Base-by-base conservation (phyloP, 37 sponge, comb jelly and placozoan genomes). In the Chondrilla cf. caribensis region DNA sequence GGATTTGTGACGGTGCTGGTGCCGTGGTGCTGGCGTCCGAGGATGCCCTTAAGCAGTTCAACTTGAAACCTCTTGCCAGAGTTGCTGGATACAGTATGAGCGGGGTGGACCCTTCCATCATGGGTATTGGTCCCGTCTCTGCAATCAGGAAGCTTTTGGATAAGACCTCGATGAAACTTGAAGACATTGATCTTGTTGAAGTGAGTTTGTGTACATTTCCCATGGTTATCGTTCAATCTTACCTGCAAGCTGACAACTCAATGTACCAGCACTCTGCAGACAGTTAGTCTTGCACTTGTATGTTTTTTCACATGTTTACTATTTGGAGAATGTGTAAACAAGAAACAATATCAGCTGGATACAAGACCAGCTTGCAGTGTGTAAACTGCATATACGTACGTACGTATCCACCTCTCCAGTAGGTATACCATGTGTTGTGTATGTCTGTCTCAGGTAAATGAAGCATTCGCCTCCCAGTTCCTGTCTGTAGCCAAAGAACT, bases 391-490 rank as follows among this genome's bases (percentile, higher is more conserved):
- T 32, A 32, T 31, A 64, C 14, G 28, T 64, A 31, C 32, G 66
- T 31, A 64, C 38, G 71, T 43, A 79, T 47, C 55, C 26, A 38
- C 38, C 41, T 8, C 40, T n/a, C 9, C 7, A 29, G 41, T 38
- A 6, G 18, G 25, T 39, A 40, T 39, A 35, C 44, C 36, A 17
- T 42, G 43, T 77, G 19, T 41, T 2, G 7, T 38, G 21, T n/a
- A 26, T 38, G 22, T 62, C 6, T 62, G 8, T n/a, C 70, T 0
- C 86, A 97, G 98, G 93, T 97, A 26, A 97, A 97, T 51, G 98
- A 97, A 81, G 98, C 98, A 5, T 97, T 97, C 89, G 98, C 98
- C 38, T 86, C 98, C 41, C 98, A 97, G 77, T 93, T 67, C 81
- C 86, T 97, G 41, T 86, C 98, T 0, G 98, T 97, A 35, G 84